These are phyloP conservation scores for Labroides dimidiatus DNA, from an alignment of 2,797 vertebrate species.

Conservation along the genomic window DNA sequence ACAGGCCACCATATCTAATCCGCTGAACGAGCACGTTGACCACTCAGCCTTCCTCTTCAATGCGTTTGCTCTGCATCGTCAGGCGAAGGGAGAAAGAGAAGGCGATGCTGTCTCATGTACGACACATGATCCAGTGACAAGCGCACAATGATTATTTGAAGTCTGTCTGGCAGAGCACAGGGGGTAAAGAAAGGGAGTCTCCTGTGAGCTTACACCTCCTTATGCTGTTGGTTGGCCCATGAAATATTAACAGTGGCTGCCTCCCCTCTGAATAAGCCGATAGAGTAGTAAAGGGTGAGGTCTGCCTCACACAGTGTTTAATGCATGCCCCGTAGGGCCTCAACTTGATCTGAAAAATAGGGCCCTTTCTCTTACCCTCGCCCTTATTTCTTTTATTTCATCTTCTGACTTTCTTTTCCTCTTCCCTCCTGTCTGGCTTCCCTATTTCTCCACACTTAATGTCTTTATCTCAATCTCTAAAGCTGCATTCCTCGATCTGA, in stretches of 20 bases:
- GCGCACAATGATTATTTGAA: conserved; percentile 50
- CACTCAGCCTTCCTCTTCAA: conserved; percentile 50
- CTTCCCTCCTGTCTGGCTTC: conserved; percentile 11
- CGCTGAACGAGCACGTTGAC: conserved; percentile 63
- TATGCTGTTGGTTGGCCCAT: conserved; percentile 70
- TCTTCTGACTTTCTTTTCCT: conserved; percentile 25
- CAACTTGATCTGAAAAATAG: conserved; percentile 60
- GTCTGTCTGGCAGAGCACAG: conserved; percentile 39
- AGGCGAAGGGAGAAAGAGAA: conserved; percentile 20
- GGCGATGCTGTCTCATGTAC: conserved; percentile 15
- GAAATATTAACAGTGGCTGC: conserved; percentile 77
- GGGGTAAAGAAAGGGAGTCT: conserved; percentile 31
- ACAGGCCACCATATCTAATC: conserved; percentile 58
- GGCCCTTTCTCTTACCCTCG: conserved; percentile 41
- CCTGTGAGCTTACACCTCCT: conserved; percentile 70
- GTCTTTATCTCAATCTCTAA: conserved; percentile 22
- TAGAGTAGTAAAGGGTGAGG: conserved; percentile 75
- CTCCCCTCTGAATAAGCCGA: conserved; percentile 73
- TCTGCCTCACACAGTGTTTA: conserved; percentile 75
- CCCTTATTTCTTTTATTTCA: conserved; percentile 16
- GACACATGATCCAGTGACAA: conserved; percentile 35
- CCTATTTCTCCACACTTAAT: conserved; percentile 19
- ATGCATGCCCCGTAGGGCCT: conserved; percentile 70
- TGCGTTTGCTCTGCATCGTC: conserved; percentile 38
- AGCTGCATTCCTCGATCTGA: conserved; percentile 11